Evolutionary conservation across 2,113 vertebrate genomes (phyloP).

Genomic region (Hydrolagus affinis): DNA sequence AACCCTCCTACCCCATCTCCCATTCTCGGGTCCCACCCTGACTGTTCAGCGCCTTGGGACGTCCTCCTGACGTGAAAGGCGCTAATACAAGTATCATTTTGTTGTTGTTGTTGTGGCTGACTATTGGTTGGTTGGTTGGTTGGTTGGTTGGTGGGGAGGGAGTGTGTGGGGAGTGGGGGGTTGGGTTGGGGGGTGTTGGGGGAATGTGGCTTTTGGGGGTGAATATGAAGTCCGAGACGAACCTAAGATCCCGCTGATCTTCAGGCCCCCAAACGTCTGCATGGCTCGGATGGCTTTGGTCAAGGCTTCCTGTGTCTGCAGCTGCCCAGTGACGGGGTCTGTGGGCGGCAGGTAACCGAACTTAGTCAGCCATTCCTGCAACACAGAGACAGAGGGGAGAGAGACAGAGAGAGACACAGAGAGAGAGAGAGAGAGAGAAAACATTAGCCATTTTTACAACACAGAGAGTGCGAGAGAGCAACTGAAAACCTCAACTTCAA

Average conservation of each 20-base stretch:
- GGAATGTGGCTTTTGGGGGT: accelerated
- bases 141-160: accelerated
- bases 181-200: accelerated
- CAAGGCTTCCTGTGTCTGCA: conserved; percentile 82
- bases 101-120: too few species aligned
- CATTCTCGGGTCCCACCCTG: too few species aligned
- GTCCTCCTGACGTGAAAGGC: too few species aligned
- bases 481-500: too few species aligned
- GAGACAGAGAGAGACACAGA: neutral
- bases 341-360: conserved; percentile 88
- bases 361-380: conserved; percentile 86
- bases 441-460: neutral
- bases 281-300: conserved; percentile 82
- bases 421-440: neutral
- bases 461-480: too few species aligned
- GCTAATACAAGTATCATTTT: too few species aligned
- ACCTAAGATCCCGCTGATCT: conserved; percentile 80
- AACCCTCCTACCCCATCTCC: too few species aligned
- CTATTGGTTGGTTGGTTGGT: too few species aligned
- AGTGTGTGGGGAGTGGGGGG: neutral
- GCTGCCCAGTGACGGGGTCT: conserved; percentile 68
- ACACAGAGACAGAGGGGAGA: neutral
- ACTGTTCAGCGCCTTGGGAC: too few species aligned
- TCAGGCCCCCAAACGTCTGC: conserved; percentile 86
- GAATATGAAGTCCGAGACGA: conserved; percentile 33